Base-by-base conservation (phyloP, 2,797 vertebrate genomes). In the Silurus lanzhouensis region DNA sequence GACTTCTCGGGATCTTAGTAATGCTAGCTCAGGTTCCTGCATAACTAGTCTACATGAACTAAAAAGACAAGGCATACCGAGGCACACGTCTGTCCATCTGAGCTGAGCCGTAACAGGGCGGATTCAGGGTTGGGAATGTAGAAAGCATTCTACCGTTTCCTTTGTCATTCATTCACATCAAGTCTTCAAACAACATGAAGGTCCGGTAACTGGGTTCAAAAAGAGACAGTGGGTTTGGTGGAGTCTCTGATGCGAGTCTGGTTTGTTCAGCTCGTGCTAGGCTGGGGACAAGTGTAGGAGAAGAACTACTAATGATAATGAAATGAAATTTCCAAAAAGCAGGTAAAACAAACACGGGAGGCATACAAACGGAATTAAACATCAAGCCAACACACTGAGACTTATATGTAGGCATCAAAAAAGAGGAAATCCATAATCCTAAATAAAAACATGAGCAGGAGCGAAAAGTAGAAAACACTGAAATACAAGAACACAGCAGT, bases 1-100 rank as follows among this genome's bases (percentile, higher is more conserved):
- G 90, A 92, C 38, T 38, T 95, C 94, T 92, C 88, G 91, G 89
- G 89, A 93, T 94, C 90, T 95, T 93, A 93, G 94, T 93, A 93
- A 92, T 93, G 92, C 92, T 88, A 57, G 31, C 6, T 25, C 10
- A 44, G 19, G 85, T 84, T 81, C 91, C 55, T 88, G 88, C 77
- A 89, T 91, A 93, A 92, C 89, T 83, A 88, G 88, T 89, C 92
- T 92, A 88, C 86, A 67, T 66, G 91, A 86, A 91, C 85, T 80
- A 7, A 80, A 63, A 64, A 61, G 27, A 87, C 87, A 91, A 92
- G 93, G 89, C 91, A 92, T 12, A 14, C 92, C 91, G 91, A 58
- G 52, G 72, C 84, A 72, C 84, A 44, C 81, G 81, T 84, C 46
- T 82, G 66, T 81, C 63, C 78, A 63, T 61, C 83, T 79, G 66